phyloP scores from a whole-genome alignment of 2,113 vertebrate species.

The Podiceps cristatus region DNA sequence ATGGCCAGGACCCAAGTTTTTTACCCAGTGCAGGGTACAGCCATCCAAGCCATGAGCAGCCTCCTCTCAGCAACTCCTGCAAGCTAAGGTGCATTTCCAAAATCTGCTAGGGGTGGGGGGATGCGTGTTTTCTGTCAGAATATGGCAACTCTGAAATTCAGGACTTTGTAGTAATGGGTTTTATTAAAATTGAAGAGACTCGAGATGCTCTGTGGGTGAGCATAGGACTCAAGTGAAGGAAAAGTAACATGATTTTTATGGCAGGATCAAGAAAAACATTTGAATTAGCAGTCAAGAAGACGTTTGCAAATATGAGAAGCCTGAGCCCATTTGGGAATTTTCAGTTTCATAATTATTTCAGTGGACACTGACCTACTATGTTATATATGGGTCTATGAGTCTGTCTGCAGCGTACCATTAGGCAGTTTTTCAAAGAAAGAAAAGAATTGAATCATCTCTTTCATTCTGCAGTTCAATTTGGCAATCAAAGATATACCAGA shows the following conservation, averaged over 20 bases:
- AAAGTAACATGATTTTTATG: not conserved
- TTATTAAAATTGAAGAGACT: not conserved
- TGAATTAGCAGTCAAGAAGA: not conserved
- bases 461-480: conserved; percentile 90
- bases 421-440: not conserved
- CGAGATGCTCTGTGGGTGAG: not conserved
- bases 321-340: not conserved
- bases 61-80: not conserved
- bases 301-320: not conserved
- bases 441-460: not conserved
- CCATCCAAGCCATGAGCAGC: no score
- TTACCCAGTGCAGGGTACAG: no score
- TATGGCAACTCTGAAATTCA: not conserved
- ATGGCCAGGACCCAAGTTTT: no score
- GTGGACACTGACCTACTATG: not conserved
- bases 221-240: not conserved
- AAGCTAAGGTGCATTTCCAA: not conserved
- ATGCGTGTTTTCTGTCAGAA: not conserved
- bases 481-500: conserved; percentile 99
- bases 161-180: not conserved
- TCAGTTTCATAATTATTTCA: conserved; percentile 37
- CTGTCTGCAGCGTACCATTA: not conserved
- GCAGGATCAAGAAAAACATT: not conserved
- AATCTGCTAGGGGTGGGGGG: not conserved
- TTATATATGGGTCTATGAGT: not conserved